Conservation (phyloP, 2,888 invertebrate species). For the Tenthredo scrophulariae region DNA sequence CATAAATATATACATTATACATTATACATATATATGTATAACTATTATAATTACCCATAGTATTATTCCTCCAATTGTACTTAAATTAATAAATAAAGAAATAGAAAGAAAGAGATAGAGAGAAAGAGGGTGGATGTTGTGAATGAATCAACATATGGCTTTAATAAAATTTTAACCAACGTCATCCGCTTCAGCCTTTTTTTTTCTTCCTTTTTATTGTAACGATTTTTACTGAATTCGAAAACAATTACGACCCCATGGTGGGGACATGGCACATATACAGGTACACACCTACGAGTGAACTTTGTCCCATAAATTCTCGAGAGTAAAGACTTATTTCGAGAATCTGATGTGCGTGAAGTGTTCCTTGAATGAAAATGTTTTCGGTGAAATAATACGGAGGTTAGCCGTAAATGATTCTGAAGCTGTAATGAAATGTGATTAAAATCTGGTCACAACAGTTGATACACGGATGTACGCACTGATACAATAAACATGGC, state of each 20-base stretch:
- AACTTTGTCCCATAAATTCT: too few species aligned
- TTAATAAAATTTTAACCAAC: slow-evolving; percentile 58
- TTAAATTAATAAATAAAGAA: not conserved
- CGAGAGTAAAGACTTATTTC: too few species aligned
- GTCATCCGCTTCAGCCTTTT: slow-evolving; percentile 65
- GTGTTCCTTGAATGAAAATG: too few species aligned
- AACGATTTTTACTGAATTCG: not conserved
- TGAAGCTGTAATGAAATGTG: too few species aligned
- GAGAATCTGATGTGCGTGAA: too few species aligned
- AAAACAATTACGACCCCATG: not conserved
- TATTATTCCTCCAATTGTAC: slow-evolving; percentile 12
- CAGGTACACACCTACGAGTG: too few species aligned
- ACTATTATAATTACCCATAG: not conserved
- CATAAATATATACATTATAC: not conserved
- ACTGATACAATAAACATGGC: too few species aligned
- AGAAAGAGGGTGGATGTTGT: slow-evolving; percentile 44
- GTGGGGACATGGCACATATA: too few species aligned
- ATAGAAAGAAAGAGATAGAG: not conserved
- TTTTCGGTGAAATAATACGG: too few species aligned
- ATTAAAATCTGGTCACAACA: too few species aligned
- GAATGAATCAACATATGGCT: slow-evolving; percentile 59
- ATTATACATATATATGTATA: not conserved
- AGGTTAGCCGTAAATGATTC: too few species aligned
- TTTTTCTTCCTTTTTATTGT: slow-evolving; percentile 59
- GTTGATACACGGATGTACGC: too few species aligned